A percentile compares a stretch with the other conserved stretches of the same genome.
These are phyloP conservation scores for Plagodis dolabraria DNA, from an alignment of 2,888 invertebrate genomes.

Conservation along the genomic window DNA sequence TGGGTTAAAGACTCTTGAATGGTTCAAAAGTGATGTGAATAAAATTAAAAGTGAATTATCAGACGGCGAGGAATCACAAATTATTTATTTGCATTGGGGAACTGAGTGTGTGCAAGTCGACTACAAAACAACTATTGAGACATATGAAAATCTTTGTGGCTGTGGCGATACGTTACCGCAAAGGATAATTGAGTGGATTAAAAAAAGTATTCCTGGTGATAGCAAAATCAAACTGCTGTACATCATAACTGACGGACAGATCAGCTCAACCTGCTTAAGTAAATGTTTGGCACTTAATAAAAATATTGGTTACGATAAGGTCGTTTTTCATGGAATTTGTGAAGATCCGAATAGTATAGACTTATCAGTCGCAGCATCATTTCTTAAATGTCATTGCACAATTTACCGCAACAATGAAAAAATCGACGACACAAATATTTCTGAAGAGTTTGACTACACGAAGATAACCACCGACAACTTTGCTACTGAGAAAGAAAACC, in stretches of 20 bases:
- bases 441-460: conserved; percentile 48
- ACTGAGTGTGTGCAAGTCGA: neutral
- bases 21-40: no score
- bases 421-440: conserved; percentile 43
- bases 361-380: conserved; percentile 46
- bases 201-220: conserved; percentile 23
- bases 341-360: conserved; percentile 25
- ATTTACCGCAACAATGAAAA: conserved; percentile 46
- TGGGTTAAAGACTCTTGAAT: no score
- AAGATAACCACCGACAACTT: conserved; percentile 47
- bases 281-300: conserved; percentile 40
- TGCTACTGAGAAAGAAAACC: conserved; percentile 39
- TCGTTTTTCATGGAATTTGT: conserved; percentile 46
- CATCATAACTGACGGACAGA: conserved; percentile 49
- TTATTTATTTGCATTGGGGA: neutral
- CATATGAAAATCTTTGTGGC: neutral
- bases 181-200: conserved; percentile 35
- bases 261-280: conserved; percentile 8
- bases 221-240: conserved; percentile 45
- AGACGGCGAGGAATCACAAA: neutral
- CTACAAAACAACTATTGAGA: neutral
- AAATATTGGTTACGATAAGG: conserved; percentile 46
- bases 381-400: conserved; percentile 43
- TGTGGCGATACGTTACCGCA: conserved; percentile 28
- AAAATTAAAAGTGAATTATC: neutral